phyloP scores from a whole-genome alignment of 2,113 vertebrate genomes.

The Spheniscus mendiculus region DNA sequence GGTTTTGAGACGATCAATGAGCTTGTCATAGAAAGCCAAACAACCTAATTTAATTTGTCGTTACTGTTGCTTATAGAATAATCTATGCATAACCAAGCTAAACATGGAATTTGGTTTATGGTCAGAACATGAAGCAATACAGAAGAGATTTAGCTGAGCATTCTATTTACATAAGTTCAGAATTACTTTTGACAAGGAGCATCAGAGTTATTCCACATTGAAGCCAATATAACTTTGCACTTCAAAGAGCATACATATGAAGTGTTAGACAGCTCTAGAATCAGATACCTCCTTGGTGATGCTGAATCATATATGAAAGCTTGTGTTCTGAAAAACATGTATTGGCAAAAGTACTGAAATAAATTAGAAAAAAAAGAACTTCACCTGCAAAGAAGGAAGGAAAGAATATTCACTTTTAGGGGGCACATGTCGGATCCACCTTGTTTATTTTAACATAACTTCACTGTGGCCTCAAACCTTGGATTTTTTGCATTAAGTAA shows the following conservation, averaged over 20 bases:
- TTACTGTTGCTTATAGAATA: not conserved
- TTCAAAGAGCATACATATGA: not conserved
- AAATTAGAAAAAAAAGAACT: not conserved
- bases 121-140: not conserved
- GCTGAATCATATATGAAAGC: not conserved
- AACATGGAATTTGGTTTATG: not conserved
- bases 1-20: not conserved
- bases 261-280: not conserved
- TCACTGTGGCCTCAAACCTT: not conserved
- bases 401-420: not conserved
- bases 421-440: fast-evolving
- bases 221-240: not conserved
- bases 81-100: not conserved
- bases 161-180: not conserved
- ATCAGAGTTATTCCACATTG: not conserved
- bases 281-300: not conserved
- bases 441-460: not conserved
- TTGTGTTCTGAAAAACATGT: not conserved
- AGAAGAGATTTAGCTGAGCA: not conserved
- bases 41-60: not conserved
- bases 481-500: not conserved
- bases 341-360: not conserved
- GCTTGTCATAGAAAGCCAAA: not conserved
- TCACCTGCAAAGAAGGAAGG: not conserved
- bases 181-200: not conserved